Conservation (phyloP, 2,888 invertebrate genomes). For the Rotaria macrura region DNA sequence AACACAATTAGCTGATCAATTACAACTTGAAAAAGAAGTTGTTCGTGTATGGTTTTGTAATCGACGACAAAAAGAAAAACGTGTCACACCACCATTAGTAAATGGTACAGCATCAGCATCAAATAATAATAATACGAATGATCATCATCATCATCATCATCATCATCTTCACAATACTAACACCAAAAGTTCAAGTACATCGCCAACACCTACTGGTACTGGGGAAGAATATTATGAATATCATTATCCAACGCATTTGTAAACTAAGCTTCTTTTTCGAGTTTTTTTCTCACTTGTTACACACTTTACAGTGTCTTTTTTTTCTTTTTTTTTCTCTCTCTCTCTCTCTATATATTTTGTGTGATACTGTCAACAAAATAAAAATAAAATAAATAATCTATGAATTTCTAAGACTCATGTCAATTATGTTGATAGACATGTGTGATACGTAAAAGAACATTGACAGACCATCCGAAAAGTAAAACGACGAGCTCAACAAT, state of each 20-base stretch:
- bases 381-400: neutral
- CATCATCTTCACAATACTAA: neutral
- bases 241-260: neutral
- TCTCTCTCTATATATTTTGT: neutral
- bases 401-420: neutral
- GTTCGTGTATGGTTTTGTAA: conserved; percentile 99
- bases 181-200: neutral
- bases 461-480: neutral
- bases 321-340: neutral
- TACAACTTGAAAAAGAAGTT: conserved; percentile 96
- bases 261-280: neutral
- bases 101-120: neutral
- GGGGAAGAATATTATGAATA: neutral
- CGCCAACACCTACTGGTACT: neutral
- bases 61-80: conserved; percentile 69
- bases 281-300: neutral
- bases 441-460: neutral
- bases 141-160: neutral
- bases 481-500: neutral
- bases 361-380: conserved; percentile 7
- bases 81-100: conserved; percentile 63
- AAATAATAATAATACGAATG: neutral
- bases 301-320: neutral
- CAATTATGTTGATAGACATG: neutral
- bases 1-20: conserved; percentile 77